These are phyloP conservation scores for Semotilus atromaculatus DNA, from an alignment of 2,797 vertebrate genomes.

Conservation along the genomic window DNA sequence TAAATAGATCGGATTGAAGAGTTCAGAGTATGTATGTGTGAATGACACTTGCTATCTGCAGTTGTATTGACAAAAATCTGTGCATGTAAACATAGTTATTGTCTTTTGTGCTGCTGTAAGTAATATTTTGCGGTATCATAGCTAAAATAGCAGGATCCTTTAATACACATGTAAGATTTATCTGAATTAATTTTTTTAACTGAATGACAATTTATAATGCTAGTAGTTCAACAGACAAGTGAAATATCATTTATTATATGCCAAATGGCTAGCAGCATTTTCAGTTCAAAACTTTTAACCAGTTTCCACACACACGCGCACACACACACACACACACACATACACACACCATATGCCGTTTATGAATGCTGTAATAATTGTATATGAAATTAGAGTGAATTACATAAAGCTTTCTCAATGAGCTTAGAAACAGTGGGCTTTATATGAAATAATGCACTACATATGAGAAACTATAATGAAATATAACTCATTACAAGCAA, in stretches of 20 bases:
- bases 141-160: neutral
- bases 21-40: neutral
- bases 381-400: constrained; percentile 60
- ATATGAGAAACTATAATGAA: constrained; percentile 55
- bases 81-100: neutral
- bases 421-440: constrained; percentile 53
- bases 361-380: constrained; percentile 60
- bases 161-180: neutral
- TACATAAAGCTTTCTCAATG: constrained; percentile 51
- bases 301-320: neutral
- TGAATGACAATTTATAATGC: neutral
- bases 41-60: neutral
- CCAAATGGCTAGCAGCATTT: constrained; percentile 40
- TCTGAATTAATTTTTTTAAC: neutral
- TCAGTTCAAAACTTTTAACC: constrained; percentile 49
- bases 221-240: constrained; percentile 13
- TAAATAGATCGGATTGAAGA: neutral
- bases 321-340: constrained; percentile 47
- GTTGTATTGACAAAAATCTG: neutral
- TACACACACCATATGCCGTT: constrained; percentile 53
- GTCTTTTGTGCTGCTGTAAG: neutral
- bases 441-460: constrained; percentile 51
- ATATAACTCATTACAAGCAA: constrained; percentile 42
- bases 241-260: constrained; percentile 1
- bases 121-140: neutral